phyloP scores from a whole-genome alignment of 2,113 vertebrate genomes.

The Engystomops pustulosus region DNA sequence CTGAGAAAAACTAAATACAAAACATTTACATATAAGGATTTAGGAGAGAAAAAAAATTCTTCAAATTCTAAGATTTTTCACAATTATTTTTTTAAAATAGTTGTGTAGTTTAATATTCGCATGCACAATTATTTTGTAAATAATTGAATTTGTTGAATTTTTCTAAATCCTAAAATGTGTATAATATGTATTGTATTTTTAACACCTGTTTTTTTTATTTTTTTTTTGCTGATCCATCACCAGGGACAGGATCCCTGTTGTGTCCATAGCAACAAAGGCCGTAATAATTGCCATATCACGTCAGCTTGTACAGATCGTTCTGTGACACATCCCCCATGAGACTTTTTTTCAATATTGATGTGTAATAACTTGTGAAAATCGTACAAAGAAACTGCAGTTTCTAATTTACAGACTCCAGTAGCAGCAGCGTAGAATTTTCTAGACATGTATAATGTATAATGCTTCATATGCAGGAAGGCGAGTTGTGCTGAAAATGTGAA shows the following conservation, averaged over 20 bases:
- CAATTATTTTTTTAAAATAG: too few species aligned
- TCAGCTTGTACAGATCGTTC: not conserved
- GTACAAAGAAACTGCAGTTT: not conserved
- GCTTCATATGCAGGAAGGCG: not conserved
- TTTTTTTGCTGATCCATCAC: not conserved
- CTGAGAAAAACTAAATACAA: too few species aligned
- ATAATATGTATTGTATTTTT: not conserved
- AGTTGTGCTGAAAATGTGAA: not conserved
- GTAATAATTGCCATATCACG: not conserved
- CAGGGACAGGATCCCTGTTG: conserved; percentile 7
- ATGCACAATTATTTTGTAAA: too few species aligned
- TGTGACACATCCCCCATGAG: not conserved
- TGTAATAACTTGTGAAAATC: not conserved
- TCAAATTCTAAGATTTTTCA: too few species aligned
- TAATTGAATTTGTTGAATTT: too few species aligned
- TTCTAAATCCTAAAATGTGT: not conserved
- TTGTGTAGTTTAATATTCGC: too few species aligned
- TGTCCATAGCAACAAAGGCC: not conserved
- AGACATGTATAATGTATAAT: not conserved
- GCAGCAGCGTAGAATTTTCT: not conserved
- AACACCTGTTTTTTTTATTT: not conserved
- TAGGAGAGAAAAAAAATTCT: too few species aligned
- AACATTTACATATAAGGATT: too few species aligned
- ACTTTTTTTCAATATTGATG: not conserved
- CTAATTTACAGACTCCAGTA: not conserved